Conservation (phyloP, 2,797 vertebrate species). For the Sebastes oblongus region DNA sequence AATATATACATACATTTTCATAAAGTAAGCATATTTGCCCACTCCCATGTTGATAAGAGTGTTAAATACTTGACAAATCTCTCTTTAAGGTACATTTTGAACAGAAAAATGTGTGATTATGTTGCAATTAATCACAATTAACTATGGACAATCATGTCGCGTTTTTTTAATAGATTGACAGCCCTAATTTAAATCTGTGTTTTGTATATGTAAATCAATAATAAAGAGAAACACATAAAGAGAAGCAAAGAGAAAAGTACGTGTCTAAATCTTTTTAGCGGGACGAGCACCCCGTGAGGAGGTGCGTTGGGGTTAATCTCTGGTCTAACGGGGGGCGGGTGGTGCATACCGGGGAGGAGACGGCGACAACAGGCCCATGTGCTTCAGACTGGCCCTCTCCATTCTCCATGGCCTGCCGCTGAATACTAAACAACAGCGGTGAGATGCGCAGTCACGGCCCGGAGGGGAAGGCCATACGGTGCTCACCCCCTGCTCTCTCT, state of each 20-base stretch:
- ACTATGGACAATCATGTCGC: too few relatives aligned
- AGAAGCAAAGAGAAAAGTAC: not conserved
- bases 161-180: too few relatives aligned
- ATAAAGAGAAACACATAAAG: not conserved
- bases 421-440: slow-evolving; percentile 86
- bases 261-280: not conserved
- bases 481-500: slow-evolving; percentile 52
- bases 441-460: slow-evolving; percentile 87
- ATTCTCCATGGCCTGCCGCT: slow-evolving; percentile 82
- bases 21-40: fast-evolving
- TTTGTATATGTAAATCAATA: not conserved
- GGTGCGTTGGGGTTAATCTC: slow-evolving; percentile 90
- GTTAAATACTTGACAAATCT: too few relatives aligned
- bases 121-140: too few relatives aligned
- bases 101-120: too few relatives aligned
- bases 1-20: too few relatives aligned
- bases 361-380: slow-evolving; percentile 75
- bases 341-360: slow-evolving; percentile 70
- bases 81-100: too few relatives aligned
- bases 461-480: slow-evolving; percentile 23
- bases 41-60: too few relatives aligned
- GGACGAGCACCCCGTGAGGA: slow-evolving; percentile 15
- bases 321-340: slow-evolving; percentile 78
- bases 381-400: slow-evolving; percentile 84
- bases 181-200: not conserved